A percentile compares a stretch with the other conserved stretches of the same genome.
Conservation (phyloP, 2,797 vertebrate species). For the Cirrhinus molitorella region DNA sequence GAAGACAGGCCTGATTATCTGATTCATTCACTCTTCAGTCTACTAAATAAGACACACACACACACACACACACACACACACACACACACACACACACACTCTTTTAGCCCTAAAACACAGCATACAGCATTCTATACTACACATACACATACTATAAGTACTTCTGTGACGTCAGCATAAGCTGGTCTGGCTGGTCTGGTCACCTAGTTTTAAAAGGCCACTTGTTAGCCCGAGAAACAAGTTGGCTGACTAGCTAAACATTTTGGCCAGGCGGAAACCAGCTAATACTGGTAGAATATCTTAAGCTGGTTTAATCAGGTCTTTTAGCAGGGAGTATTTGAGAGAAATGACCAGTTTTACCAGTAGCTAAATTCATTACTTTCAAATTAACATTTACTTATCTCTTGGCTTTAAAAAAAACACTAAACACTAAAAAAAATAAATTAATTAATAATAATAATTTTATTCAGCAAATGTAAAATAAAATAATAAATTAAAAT, state of each 20-base stretch:
- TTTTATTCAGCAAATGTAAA: no score
- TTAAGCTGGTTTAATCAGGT: neutral
- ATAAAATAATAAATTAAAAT: no score
- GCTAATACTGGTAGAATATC: neutral
- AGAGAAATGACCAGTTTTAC: neutral
- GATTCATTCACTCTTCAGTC: slow-evolving; percentile 22
- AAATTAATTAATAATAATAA: no score
- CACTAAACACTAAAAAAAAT: neutral
- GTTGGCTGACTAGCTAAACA: neutral
- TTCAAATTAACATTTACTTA: neutral
- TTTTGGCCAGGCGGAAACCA: neutral
- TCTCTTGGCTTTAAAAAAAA: neutral
- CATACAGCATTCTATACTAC: neutral
- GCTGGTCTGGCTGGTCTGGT: slow-evolving; percentile 9
- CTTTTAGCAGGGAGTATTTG: neutral
- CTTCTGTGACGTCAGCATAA: neutral
- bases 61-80: slow-evolving; percentile 15
- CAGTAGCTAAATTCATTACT: neutral
- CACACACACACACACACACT: slow-evolving; percentile 19
- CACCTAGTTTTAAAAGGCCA: neutral
- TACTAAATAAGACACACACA: slow-evolving; percentile 9
- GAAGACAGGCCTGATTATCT: slow-evolving; percentile 42
- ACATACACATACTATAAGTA: slow-evolving; percentile 8
- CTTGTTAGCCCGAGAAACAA: neutral
- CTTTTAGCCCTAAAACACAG: slow-evolving; percentile 18